phyloP scores from a whole-genome alignment of 1,140 invertebrate genomes.

The Tetraneura akinire region DNA sequence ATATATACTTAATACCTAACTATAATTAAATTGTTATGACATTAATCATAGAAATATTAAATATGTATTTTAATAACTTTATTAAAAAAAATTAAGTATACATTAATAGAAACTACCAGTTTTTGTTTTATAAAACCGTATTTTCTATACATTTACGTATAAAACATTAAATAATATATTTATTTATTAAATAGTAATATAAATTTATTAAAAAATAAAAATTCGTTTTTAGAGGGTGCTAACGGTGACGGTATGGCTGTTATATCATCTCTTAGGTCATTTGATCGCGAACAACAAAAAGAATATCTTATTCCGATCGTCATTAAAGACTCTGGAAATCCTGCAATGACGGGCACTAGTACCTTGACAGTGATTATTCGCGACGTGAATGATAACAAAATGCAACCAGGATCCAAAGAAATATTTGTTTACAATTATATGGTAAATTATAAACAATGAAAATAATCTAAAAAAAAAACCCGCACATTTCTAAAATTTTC shows the following conservation, averaged over 20 bases:
- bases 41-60: no score
- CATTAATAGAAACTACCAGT: no score
- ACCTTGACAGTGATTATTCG: slow-evolving; percentile 94
- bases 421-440: slow-evolving; percentile 96
- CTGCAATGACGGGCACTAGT: slow-evolving; percentile 90
- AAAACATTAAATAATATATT: no score
- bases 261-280: slow-evolving; percentile 83
- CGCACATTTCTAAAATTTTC: no score
- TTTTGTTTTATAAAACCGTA: no score
- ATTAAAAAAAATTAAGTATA: no score
- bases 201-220: not conserved
- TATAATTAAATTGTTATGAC: no score
- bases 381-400: slow-evolving; percentile 95
- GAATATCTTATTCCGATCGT: slow-evolving; percentile 93
- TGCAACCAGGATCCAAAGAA: slow-evolving; percentile 93
- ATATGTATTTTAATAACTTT: no score
- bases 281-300: slow-evolving; percentile 93
- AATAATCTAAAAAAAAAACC: no score
- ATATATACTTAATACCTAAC: no score
- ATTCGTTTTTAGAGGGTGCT: slow-evolving; percentile 73
- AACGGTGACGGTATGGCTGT: slow-evolving; percentile 95
- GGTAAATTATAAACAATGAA: slow-evolving; percentile 59
- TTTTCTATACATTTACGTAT: no score
- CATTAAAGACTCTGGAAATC: slow-evolving; percentile 86
- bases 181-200: no score